Evolutionary conservation across 2,888 invertebrate species (phyloP).

Genomic region (Himalopsyche japonica): DNA sequence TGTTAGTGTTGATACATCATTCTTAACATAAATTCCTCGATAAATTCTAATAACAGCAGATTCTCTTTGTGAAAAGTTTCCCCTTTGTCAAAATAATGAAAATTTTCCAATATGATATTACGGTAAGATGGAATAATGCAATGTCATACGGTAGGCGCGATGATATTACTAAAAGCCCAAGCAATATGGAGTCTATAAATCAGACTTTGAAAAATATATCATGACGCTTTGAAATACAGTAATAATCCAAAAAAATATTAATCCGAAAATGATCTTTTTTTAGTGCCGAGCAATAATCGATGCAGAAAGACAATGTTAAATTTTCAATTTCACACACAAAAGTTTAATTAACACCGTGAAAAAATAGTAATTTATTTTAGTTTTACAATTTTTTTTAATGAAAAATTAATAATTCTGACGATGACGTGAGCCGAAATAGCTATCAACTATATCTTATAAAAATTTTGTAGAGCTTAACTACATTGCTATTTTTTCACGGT

Average conservation of each 20-base stretch:
- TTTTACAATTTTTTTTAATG: too few relatives aligned
- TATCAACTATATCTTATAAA: too few relatives aligned
- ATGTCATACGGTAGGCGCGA: background rate
- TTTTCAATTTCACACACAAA: too few relatives aligned
- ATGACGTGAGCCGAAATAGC: too few relatives aligned
- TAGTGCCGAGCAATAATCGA: too few relatives aligned
- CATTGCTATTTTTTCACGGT: too few relatives aligned
- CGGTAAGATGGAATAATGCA: background rate
- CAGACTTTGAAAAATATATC: background rate
- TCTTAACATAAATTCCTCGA: background rate
- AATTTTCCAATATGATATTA: background rate
- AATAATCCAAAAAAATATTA: background rate
- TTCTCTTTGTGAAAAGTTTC: background rate
- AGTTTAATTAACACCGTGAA: too few relatives aligned
- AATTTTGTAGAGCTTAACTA: too few relatives aligned
- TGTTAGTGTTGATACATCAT: background rate
- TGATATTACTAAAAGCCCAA: background rate
- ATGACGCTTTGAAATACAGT: background rate
- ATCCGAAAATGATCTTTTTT: background rate
- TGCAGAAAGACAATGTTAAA: too few relatives aligned
- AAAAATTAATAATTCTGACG: too few relatives aligned
- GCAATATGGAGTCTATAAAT: background rate
- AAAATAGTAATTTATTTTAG: too few relatives aligned
- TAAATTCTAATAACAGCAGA: background rate
- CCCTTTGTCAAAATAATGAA: background rate